These are phyloP conservation scores for Idaea aversata DNA, from an alignment of 2,888 invertebrate species.

Conservation along the genomic window DNA sequence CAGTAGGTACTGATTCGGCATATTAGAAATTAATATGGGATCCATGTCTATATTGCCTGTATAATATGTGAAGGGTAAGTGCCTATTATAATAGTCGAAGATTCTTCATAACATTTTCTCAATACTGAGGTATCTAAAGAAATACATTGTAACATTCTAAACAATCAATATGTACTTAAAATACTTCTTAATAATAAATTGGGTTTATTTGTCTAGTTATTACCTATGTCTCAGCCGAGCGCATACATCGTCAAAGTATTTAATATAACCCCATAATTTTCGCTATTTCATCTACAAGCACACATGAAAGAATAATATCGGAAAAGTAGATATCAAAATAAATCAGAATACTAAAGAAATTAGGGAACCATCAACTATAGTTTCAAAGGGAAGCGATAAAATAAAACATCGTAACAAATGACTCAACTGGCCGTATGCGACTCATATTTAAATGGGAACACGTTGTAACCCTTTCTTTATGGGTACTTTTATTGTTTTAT, in stretches of 20 bases:
- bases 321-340: slow-evolving; percentile 21
- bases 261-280: neutral
- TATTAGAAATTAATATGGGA: too few relatives aligned
- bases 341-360: slow-evolving; percentile 32
- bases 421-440: slow-evolving; percentile 63
- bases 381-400: slow-evolving; percentile 51
- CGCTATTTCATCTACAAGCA: neutral
- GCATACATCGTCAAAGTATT: neutral
- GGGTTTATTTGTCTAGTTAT: too few relatives aligned
- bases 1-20: too few relatives aligned
- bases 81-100: too few relatives aligned
- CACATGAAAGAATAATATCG: neutral
- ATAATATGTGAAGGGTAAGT: too few relatives aligned
- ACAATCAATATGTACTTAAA: too few relatives aligned
- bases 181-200: too few relatives aligned
- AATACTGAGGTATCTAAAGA: too few relatives aligned
- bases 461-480: slow-evolving; percentile 73
- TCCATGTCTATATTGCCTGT: too few relatives aligned
- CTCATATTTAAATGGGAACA: slow-evolving; percentile 71
- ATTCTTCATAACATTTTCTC: too few relatives aligned
- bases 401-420: slow-evolving; percentile 70
- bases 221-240: too few relatives aligned
- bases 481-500: slow-evolving; percentile 73
- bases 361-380: slow-evolving; percentile 38
- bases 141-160: too few relatives aligned